phyloP scores from a whole-genome alignment of 1,140 invertebrate genomes.

The Pygmarrhopalites habei region DNA sequence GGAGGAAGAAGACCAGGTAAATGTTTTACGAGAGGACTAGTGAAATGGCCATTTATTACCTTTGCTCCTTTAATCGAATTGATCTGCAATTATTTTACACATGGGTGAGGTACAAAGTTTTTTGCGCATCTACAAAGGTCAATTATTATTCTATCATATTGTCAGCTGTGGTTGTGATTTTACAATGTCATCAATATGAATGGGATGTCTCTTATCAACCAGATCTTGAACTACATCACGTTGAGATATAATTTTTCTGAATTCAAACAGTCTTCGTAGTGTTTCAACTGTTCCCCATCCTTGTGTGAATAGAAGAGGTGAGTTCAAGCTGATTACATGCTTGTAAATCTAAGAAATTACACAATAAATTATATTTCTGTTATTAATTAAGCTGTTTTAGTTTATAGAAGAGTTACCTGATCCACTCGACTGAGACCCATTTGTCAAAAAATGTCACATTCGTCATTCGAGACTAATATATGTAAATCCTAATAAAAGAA shows the following conservation, averaged over 20 bases:
- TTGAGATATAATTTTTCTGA: slow-evolving; percentile 77
- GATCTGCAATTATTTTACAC: slow-evolving; percentile 43
- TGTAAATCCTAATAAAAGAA: neutral
- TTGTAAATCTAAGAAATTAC: slow-evolving; percentile 44
- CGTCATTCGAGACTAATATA: neutral
- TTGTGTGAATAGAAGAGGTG: slow-evolving; percentile 88
- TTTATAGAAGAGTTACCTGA: slow-evolving; percentile 12
- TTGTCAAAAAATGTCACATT: neutral
- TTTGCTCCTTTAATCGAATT: slow-evolving; percentile 49
- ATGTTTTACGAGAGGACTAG: slow-evolving; percentile 72
- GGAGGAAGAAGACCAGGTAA: slow-evolving; percentile 79
- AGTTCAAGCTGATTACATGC: slow-evolving; percentile 82
- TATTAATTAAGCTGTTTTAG: neutral
- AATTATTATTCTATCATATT: neutral
- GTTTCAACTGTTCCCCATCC: slow-evolving; percentile 84
- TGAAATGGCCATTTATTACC: slow-evolving; percentile 79
- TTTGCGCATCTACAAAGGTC: neutral
- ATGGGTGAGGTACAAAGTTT: slow-evolving; percentile 50
- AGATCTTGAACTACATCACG: slow-evolving; percentile 73
- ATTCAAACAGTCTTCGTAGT: slow-evolving; percentile 43
- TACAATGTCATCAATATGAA: slow-evolving; percentile 71
- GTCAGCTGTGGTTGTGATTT: slow-evolving; percentile 47
- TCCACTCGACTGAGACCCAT: slow-evolving; percentile 25
- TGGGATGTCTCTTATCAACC: slow-evolving; percentile 71
- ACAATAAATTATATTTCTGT: neutral